phyloP scores from a whole-genome alignment of 2,888 invertebrate genomes.

The Hirudinaria manillensis region DNA sequence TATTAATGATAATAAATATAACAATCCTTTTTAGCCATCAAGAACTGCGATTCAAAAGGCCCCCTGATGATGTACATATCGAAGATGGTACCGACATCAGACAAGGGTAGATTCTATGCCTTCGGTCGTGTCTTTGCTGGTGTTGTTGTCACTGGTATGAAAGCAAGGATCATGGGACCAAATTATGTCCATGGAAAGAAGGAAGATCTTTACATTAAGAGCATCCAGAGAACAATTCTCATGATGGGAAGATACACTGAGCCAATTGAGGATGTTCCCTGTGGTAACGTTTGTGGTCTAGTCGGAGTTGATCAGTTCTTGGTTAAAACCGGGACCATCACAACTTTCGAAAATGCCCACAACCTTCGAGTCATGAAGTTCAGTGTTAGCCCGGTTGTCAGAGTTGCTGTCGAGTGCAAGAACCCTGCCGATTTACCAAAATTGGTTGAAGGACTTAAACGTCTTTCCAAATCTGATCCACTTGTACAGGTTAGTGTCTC shows the following conservation, averaged over 20 bases:
- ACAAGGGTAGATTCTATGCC: conserved; percentile 99
- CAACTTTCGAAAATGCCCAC: conserved; percentile 97
- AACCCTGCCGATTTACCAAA: conserved; percentile 98
- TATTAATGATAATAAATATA: too few relatives aligned
- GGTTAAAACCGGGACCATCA: conserved; percentile 97
- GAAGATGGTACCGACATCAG: conserved; percentile 99
- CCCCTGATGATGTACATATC: conserved; percentile 99
- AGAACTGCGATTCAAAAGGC: conserved; percentile 89
- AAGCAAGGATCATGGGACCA: conserved; percentile 96
- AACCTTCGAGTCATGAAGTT: conserved; percentile 99
- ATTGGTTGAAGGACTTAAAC: conserved; percentile 93
- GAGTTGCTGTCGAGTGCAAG: conserved; percentile 98
- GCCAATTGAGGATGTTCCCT: conserved; percentile 98
- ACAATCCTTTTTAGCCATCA: conserved; percentile 50
- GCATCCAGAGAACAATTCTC: conserved; percentile 96
- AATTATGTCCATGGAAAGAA: conserved; percentile 97
- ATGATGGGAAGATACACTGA: conserved; percentile 99
- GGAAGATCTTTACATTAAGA: conserved; percentile 96
- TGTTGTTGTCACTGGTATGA: conserved; percentile 63
- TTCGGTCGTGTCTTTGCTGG: conserved; percentile 99
- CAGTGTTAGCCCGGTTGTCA: conserved; percentile 97
- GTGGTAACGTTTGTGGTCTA: conserved; percentile 97
- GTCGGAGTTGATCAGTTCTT: conserved; percentile 99
- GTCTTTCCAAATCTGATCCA: conserved; percentile 98
- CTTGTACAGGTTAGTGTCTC: conserved; percentile 83